Base-by-base conservation (phyloP, 2,888 invertebrate species). In the Choristoneura rosaceana region DNA sequence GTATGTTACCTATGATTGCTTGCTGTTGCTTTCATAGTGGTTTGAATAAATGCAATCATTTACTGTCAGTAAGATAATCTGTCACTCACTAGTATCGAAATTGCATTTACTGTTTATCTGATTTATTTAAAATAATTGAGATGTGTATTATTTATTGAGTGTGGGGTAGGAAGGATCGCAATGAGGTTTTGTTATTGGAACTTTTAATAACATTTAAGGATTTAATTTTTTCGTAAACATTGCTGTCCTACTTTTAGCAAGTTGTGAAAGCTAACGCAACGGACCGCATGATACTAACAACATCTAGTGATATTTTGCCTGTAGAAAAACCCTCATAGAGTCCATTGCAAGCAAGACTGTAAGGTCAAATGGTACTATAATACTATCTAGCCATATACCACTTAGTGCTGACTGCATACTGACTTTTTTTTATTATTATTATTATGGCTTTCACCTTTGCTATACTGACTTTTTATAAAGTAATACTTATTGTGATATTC, bases 61-160 rank as follows among this genome's bases (percentile, higher is more conserved):
- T 63, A 71, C 33, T 63, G 41, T 68, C 68, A 50, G 9, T 71
- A 63, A 68, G 62, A 68, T 71, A 62, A 62, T 55, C 41, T 67
- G 47, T 59, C 52, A 59, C 58, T 59, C 52, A 59, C 58, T 64
- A 64, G 50, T 73, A 69, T 73, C 43, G 34, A 69, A 69, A 69
- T 73, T 73, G 73, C 73, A 73, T 73, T 73, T 73, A 73, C 17
- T 69, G 25, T 63, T 73, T 64, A 43, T 62, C 63, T 34, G 45
- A 55, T 52, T n/a, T 64, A 34, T 59, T 63, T 55, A 33, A 12
- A 41, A 47, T 45, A 14, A 33, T 47, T 25, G 61, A 59, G 34
- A 15, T 10, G 61, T n/a, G 10, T 41, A 41, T 61, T 17, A 61
- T 61, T 38, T 38, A n/a, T 59, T 34, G 59, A n/a, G 5, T n/a